A percentile compares a stretch with the other conserved stretches of the same genome.
phyloP scores from a whole-genome alignment of 2,888 invertebrate species.

The Falcaria lacertinaria region DNA sequence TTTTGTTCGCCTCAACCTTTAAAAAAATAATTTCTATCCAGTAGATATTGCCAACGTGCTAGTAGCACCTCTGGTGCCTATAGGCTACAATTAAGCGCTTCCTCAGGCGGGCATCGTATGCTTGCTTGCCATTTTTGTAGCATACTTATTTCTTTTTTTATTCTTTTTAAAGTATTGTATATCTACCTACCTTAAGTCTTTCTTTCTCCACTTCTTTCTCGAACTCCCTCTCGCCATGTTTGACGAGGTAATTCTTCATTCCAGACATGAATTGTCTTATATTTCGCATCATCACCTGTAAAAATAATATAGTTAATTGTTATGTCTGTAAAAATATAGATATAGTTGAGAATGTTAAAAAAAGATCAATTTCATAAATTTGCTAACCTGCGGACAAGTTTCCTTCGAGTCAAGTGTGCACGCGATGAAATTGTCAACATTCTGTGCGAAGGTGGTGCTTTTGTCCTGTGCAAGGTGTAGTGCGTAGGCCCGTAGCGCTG shows the following conservation, averaged over 20 bases:
- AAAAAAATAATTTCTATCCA: too few species aligned
- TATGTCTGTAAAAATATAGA: too few species aligned
- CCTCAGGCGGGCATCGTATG: too few species aligned
- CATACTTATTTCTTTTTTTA: too few species aligned
- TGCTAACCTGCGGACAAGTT: slow-evolving; percentile 85
- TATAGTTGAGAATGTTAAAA: too few species aligned
- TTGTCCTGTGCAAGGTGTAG: slow-evolving; percentile 90
- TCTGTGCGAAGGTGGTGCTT: slow-evolving; percentile 94
- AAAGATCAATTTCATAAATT: too few species aligned
- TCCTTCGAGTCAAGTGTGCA: slow-evolving; percentile 95
- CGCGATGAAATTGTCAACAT: slow-evolving; percentile 95
- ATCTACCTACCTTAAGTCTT: slow-evolving; percentile 69
- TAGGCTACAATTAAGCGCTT: too few species aligned
- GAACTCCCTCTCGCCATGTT: slow-evolving; percentile 96
- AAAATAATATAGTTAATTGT: too few species aligned
- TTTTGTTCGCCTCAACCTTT: too few species aligned
- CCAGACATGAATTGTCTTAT: slow-evolving; percentile 99
- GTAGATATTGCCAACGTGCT: too few species aligned
- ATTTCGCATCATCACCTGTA: slow-evolving; percentile 89
- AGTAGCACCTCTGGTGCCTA: too few species aligned
- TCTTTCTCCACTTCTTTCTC: slow-evolving; percentile 94
- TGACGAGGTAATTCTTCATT: slow-evolving; percentile 98
- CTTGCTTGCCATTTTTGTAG: too few species aligned
- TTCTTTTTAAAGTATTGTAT: neutral
- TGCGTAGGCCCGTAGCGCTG: slow-evolving; percentile 87